Evolutionary conservation across 2,113 vertebrate genomes (phyloP).

Genomic region (Datnioides undecimradiatus): DNA sequence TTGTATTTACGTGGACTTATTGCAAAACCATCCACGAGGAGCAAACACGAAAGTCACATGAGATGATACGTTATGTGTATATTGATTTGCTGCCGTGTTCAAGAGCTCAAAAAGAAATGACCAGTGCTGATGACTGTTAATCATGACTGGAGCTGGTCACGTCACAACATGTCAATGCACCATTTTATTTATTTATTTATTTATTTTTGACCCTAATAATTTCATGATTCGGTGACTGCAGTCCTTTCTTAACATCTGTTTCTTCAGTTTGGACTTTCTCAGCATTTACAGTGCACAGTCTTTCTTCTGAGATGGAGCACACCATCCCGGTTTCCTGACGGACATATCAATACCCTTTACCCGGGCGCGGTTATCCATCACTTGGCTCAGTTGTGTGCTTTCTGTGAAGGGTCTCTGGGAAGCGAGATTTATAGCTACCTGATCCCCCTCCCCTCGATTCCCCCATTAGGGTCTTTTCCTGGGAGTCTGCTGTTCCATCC

Average conservation of each 20-base stretch:
- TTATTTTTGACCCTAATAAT: neutral
- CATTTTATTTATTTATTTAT: too few relatives aligned
- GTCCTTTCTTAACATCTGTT: neutral
- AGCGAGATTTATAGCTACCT: conserved; percentile 68
- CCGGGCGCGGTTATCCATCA: conserved; percentile 66
- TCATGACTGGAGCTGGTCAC: neutral
- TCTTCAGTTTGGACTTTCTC: conserved; percentile 16
- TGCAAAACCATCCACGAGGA: too few relatives aligned
- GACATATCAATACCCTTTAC: conserved; percentile 68
- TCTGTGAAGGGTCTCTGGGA: conserved; percentile 61
- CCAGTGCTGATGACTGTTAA: too few relatives aligned
- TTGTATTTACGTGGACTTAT: neutral
- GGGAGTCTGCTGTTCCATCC: conserved; percentile 37
- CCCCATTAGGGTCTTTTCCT: conserved; percentile 59
- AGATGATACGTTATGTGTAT: too few relatives aligned
- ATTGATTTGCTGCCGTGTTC: too few relatives aligned
- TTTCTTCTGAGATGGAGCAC: conserved; percentile 49
- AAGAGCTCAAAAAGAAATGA: too few relatives aligned
- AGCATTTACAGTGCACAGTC: conserved; percentile 15
- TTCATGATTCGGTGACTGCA: too few relatives aligned
- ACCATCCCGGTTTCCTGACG: conserved; percentile 45
- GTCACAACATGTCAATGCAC: neutral
- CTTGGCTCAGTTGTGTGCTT: conserved; percentile 26
- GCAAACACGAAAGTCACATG: neutral
- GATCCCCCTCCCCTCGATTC: conserved; percentile 9